These are phyloP conservation scores for Phalacrocorax carbo DNA, from an alignment of 2,113 vertebrate species.

Conservation along the genomic window DNA sequence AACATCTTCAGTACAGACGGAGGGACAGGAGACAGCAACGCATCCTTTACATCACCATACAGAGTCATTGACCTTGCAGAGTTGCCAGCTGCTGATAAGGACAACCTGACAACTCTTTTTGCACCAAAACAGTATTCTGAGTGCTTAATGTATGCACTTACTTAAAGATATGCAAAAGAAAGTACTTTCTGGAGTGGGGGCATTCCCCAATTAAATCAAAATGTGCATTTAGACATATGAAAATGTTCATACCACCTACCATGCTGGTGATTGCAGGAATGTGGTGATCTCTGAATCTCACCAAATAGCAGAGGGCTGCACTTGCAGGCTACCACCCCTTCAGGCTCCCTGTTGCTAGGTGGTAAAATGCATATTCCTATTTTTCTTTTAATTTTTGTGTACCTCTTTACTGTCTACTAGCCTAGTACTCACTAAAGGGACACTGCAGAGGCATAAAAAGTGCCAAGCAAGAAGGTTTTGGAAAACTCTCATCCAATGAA, in stretches of 20 bases:
- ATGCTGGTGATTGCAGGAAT: neutral
- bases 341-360: accelerated
- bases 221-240: neutral
- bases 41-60: neutral
- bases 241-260: neutral
- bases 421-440: neutral
- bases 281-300: neutral
- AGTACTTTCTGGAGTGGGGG: neutral
- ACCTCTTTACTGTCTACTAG: neutral
- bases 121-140: neutral
- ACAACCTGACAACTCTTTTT: neutral
- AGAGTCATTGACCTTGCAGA: neutral
- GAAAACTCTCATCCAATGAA: neutral
- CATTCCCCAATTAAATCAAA: neutral
- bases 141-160: neutral
- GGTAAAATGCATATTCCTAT: neutral
- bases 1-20: neutral
- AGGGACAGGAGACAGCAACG: neutral
- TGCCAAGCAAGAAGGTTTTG: neutral
- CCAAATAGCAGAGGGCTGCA: accelerated
- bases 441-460: neutral
- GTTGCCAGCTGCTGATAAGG: neutral
- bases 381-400: neutral
- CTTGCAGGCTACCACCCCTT: neutral
- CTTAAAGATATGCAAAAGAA: neutral